Base-by-base conservation (phyloP, 2,888 invertebrate genomes). In the Perithous albicinctus region DNA sequence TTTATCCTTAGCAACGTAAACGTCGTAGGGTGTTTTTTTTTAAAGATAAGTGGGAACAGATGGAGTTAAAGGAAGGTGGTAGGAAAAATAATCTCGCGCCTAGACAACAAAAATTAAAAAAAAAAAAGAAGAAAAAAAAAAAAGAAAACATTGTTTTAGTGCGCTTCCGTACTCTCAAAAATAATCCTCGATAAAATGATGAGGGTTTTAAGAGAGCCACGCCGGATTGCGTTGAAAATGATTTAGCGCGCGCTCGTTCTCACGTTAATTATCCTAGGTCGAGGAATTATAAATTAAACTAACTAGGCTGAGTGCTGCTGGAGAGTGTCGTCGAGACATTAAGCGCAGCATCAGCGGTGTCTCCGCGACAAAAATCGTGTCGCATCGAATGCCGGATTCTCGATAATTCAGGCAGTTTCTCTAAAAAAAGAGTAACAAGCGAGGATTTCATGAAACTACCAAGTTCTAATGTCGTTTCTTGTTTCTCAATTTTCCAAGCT, bases 281-380 rank as follows among this genome's bases (percentile, higher is more conserved):
- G 69, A 86, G 87, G 87, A 85, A 88, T 90, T 86, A 87, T 90
- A 91, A 92, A 91, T 92, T 90, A 91, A 90, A 89, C 90, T 91
- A 91, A 82, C 91, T 91, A 91, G 82, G 82, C 84, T 84, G 82
- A 78, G 85, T 85, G 85, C 85, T 85, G 85, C 85, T 78, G 84
- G 64, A 85, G 77, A 73, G 35, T 51, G 26, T 66, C 2, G 35
- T 75, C 54, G 77, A 74, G 76, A 78, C 59, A n/a, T n/a, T n/a
- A n/a, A 56, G 32, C 70, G 78, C 54, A 54, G 6, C 8, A 74
- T 79, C 5, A 32, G 32, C 70, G 69, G 32, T 20, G 10, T 35
- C n/a, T n/a, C 35, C 18, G 35, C 7, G 35, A 61, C 35, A 15
- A 41, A 15, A 41, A 20, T 20, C 26, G 32, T n/a, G n/a, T 32